Base-by-base conservation (phyloP, 64 coral and sea anemone genomes). In the Dendronephthya gigantea region DNA sequence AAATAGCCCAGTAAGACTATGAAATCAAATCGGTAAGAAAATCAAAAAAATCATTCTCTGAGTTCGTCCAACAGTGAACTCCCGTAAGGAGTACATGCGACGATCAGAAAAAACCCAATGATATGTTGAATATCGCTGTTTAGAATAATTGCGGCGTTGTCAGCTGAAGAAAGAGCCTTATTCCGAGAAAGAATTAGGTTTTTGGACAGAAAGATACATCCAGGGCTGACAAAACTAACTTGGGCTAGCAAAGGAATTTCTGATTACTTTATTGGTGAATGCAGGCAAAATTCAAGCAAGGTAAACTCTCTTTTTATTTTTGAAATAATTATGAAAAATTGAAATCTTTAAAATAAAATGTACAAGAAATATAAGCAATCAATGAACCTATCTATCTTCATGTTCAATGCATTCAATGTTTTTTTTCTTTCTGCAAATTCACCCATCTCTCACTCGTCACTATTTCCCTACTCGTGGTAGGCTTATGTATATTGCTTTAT, bases 201-300 rank as follows among this genome's bases (percentile, higher is more conserved):
- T 45, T 87, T 98, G 49, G 94, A 98, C 58, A 91, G 93, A 76
- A 98, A 98, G 86, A 98, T 98, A 65, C 94, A 98, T 82, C 92
- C 94, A 40, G 94, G 94, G 6, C 82, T 98, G 23, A 98, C 94
- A n/a, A 98, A 98, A 40, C 87, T 98, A 16, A 91, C 94, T 3
- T 98, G 94, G 94, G 94, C 92, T 11, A 93, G 92, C 36, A 98
- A 98, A 62, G 94, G 94, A 17, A 98, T 98, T 65, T 93, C 92
- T 2, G 94, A 98, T 88, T 98, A 93, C 90, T 98, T 98, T 70
- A 93, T 98, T 79, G 94, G 94, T 40, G 94, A 98, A 85, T 98
- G 94, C 52, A 89, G 94, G 50, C 93, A 98, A 34, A 98, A 98
- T 82, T 98, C 92, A 19, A 98, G 94, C 45, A 98, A 98, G 94